Evolutionary conservation across 1,140 invertebrate species (phyloP).

Genomic region (Musca domestica): DNA sequence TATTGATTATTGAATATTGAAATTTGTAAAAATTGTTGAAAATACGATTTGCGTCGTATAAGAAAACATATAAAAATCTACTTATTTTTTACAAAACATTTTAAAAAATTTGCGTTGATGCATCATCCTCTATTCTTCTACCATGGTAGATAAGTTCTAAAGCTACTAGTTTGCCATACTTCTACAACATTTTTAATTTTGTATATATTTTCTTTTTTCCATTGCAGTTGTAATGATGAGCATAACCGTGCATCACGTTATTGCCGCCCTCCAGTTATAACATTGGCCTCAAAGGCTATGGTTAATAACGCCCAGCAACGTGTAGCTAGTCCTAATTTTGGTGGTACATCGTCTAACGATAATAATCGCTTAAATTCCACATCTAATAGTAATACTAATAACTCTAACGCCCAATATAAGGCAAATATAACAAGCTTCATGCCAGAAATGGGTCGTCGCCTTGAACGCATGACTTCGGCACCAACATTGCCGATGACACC

Average conservation of each 20-base stretch:
- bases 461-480: constrained; percentile 47
- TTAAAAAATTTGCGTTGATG: too few species aligned
- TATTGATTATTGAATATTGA: too few species aligned
- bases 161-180: too few species aligned
- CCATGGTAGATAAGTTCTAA: too few species aligned
- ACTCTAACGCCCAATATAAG: constrained; percentile 31
- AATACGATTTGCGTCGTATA: too few species aligned
- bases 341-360: neutral
- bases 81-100: too few species aligned
- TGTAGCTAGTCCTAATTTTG: constrained; percentile 9
- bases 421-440: constrained; percentile 23
- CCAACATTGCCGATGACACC: constrained; percentile 38
- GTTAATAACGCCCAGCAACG: constrained; percentile 44
- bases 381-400: constrained; percentile 13
- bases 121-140: too few species aligned
- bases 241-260: constrained; percentile 46
- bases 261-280: constrained; percentile 50
- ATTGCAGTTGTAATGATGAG: constrained; percentile 50
- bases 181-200: neutral
- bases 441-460: constrained; percentile 41
- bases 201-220: constrained; percentile 5
- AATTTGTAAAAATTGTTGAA: too few species aligned
- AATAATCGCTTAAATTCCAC: neutral
- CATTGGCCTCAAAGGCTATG: constrained; percentile 51
- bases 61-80: too few species aligned